A percentile compares a stretch with the other conserved stretches of the same genome.
Conservation (phyloP, 2,888 invertebrate genomes). For the Diabrotica balteata region DNA sequence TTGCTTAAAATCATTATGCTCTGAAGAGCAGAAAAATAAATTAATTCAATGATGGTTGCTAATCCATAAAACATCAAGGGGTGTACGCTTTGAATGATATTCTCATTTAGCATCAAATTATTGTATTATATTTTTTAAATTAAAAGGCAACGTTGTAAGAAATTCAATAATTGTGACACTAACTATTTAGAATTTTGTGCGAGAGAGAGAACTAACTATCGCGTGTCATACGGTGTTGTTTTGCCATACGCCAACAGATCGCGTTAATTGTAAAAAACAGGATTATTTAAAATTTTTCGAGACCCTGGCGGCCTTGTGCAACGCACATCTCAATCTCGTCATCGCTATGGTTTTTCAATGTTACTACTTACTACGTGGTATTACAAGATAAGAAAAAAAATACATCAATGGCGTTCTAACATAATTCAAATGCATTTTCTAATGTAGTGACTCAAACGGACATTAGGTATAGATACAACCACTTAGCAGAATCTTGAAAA, state of each 20-base stretch:
- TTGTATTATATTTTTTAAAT: no score
- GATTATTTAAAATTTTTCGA: constrained; percentile 12
- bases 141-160: constrained; percentile 1
- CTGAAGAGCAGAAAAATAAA: no score
- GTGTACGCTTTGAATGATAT: no score
- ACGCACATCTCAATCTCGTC: constrained; percentile 10
- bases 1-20: no score
- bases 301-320: constrained; percentile 5
- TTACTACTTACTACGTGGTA: constrained; percentile 12
- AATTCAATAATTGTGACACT: background rate
- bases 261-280: constrained; percentile 10
- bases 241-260: constrained; percentile 9
- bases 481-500: no score
- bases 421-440: background rate
- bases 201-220: constrained; percentile 7
- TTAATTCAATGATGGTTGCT: no score
- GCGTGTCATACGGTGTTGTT: constrained; percentile 10
- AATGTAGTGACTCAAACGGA: no score
- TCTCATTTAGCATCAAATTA: no score
- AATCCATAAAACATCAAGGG: no score
- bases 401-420: constrained; percentile 9
- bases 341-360: constrained; percentile 6
- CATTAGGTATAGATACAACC: no score
- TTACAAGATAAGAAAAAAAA: constrained; percentile 9
- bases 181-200: background rate